These are phyloP conservation scores for Junonia oenone DNA, from an alignment of 2,888 invertebrate species.

Conservation along the genomic window DNA sequence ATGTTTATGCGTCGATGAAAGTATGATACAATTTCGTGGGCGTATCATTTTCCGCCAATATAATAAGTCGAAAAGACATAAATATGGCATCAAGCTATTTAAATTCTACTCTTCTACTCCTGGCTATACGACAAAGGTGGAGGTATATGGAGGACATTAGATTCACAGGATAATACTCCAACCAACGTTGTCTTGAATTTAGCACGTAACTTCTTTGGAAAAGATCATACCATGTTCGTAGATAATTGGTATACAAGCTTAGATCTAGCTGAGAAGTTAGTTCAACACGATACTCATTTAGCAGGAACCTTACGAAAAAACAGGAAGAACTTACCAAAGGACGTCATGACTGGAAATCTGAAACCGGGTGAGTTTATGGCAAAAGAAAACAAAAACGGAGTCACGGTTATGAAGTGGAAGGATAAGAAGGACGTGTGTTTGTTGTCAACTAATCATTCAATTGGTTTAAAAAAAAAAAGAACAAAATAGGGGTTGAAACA, in stretches of 20 bases:
- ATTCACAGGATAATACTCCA: background rate
- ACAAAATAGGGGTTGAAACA: slow-evolving; percentile 7
- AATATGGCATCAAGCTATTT: background rate
- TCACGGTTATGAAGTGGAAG: slow-evolving; percentile 31
- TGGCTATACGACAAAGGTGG: background rate
- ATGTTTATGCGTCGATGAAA: background rate
- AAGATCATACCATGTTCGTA: background rate
- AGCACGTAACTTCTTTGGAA: background rate
- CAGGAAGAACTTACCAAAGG: background rate
- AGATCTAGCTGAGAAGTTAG: background rate
- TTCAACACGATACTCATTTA: background rate
- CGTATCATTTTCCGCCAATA: background rate
- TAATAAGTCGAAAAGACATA: background rate
- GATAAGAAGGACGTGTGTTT: slow-evolving; percentile 33
- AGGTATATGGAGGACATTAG: background rate
- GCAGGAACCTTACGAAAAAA: background rate
- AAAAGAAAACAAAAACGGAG: slow-evolving; percentile 30
- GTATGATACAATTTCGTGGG: background rate
- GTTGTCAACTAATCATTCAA: slow-evolving; percentile 33
- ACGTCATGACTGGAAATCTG: slow-evolving; percentile 29
- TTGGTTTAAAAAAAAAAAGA: background rate
- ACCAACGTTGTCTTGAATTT: background rate
- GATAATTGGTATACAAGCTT: background rate
- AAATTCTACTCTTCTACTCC: background rate
- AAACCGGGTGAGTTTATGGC: slow-evolving; percentile 30